phyloP scores from a whole-genome alignment of 2,888 invertebrate genomes.

The Apotomis turbidana region DNA sequence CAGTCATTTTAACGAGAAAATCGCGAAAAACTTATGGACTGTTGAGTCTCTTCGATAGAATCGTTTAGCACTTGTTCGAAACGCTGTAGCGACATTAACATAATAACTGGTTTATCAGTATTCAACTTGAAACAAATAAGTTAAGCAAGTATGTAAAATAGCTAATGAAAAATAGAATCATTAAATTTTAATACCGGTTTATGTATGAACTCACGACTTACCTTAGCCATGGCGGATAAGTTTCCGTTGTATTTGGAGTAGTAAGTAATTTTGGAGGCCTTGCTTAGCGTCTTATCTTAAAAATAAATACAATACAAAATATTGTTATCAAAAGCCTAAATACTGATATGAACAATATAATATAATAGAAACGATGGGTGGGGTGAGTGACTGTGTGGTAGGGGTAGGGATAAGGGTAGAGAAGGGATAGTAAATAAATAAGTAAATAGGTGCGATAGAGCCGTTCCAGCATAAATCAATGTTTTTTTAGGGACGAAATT shows the following conservation, averaged over 20 bases:
- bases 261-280: constrained; percentile 85
- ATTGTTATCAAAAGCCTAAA: constrained; percentile 37
- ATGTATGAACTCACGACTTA: constrained; percentile 57
- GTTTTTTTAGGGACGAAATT: too few relatives aligned
- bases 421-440: constrained; percentile 24
- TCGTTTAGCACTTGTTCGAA: constrained; percentile 8
- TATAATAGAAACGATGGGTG: constrained; percentile 42
- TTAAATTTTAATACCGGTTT: constrained; percentile 22
- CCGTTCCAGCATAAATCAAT: constrained; percentile 3
- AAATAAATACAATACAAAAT: constrained; percentile 35
- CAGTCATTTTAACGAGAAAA: constrained; percentile 53
- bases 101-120: constrained; percentile 39
- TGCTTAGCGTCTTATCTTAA: constrained; percentile 46
- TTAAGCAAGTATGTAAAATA: constrained; percentile 65
- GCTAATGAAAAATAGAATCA: constrained; percentile 33
- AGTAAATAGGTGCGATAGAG: neutral
- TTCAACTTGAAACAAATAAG: constrained; percentile 46
- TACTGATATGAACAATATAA: constrained; percentile 35
- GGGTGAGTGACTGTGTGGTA: constrained; percentile 2
- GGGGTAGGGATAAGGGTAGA: neutral
- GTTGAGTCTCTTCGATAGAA: neutral
- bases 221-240: constrained; percentile 88
- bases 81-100: constrained; percentile 1
- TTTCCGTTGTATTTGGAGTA: constrained; percentile 87
- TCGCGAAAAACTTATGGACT: neutral